phyloP scores from a whole-genome alignment of 53 echinoderm and acorn worm species.

The Mesocentrotus franciscanus region DNA sequence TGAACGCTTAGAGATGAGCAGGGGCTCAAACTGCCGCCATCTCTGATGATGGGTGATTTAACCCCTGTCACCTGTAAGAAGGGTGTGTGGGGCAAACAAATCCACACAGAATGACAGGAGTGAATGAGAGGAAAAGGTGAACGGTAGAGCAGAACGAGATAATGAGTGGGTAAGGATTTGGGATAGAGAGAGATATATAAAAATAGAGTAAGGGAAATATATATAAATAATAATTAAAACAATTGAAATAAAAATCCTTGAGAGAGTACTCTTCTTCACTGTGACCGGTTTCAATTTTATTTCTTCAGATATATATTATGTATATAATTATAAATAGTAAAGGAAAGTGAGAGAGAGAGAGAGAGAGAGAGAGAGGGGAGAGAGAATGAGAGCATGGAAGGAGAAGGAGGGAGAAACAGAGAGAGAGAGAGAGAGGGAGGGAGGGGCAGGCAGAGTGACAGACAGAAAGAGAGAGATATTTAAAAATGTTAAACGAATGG shows the following conservation, averaged over 20 bases:
- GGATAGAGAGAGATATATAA: background rate
- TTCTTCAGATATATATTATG: too few relatives aligned
- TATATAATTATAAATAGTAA: too few relatives aligned
- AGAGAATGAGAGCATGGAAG: too few relatives aligned
- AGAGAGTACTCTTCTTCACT: too few relatives aligned
- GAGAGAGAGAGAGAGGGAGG: background rate
- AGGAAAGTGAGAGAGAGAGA: too few relatives aligned
- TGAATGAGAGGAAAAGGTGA: background rate
- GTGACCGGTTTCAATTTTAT: too few relatives aligned
- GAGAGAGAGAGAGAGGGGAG: too few relatives aligned
- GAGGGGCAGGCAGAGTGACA: background rate
- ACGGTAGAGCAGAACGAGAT: background rate
- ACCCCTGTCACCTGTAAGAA: background rate
- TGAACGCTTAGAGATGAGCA: background rate
- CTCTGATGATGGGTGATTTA: constrained; percentile 23
- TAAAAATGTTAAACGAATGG: background rate
- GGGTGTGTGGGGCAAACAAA: background rate
- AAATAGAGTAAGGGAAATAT: too few relatives aligned
- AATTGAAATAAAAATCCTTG: too few relatives aligned
- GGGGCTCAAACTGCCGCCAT: background rate
- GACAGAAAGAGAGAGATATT: background rate
- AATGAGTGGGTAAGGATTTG: background rate
- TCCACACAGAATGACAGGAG: constrained; percentile 2
- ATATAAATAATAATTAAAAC: too few relatives aligned
- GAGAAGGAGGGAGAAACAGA: background rate